Evolutionary conservation across 2,113 vertebrate species (phyloP).

Genomic region (Phalacrocorax brasilianus): DNA sequence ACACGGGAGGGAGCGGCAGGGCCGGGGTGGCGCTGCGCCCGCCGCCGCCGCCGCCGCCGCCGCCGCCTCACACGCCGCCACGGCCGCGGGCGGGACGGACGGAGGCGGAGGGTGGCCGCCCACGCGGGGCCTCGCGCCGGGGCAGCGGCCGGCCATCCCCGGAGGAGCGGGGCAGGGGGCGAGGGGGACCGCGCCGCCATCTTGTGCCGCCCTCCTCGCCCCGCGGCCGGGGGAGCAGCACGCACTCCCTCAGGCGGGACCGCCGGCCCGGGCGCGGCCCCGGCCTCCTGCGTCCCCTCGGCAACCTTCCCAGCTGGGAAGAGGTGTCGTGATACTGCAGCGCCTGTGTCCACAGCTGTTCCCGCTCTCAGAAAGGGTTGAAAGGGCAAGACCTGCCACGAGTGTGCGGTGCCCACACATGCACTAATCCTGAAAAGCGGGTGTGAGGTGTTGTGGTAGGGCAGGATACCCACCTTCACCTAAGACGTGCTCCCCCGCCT

Average conservation of each 20-base stretch:
- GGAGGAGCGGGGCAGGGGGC: too few species aligned
- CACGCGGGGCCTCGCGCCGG: too few species aligned
- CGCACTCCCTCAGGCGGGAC: accelerated
- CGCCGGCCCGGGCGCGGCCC: accelerated
- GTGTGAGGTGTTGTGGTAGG: background rate
- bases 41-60: too few species aligned
- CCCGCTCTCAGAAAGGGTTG: background rate
- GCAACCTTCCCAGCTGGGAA: background rate
- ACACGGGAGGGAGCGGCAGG: accelerated
- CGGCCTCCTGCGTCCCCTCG: too few species aligned
- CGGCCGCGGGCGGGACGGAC: background rate
- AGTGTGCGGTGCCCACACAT: too few species aligned
- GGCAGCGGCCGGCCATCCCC: too few species aligned
- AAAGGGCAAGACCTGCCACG: background rate
- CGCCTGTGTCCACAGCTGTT: too few species aligned
- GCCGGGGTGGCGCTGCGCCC: background rate
- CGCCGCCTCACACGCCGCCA: background rate
- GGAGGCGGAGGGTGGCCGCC: too few species aligned
- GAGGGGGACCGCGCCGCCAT: background rate
- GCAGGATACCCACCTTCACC: too few species aligned
- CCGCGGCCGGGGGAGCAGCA: accelerated
- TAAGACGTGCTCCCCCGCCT: too few species aligned
- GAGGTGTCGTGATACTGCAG: background rate
- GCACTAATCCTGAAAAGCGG: background rate
- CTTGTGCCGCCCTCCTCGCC: accelerated